phyloP scores from a whole-genome alignment of 2,113 vertebrate species.

The Vireo altiloquus region DNA sequence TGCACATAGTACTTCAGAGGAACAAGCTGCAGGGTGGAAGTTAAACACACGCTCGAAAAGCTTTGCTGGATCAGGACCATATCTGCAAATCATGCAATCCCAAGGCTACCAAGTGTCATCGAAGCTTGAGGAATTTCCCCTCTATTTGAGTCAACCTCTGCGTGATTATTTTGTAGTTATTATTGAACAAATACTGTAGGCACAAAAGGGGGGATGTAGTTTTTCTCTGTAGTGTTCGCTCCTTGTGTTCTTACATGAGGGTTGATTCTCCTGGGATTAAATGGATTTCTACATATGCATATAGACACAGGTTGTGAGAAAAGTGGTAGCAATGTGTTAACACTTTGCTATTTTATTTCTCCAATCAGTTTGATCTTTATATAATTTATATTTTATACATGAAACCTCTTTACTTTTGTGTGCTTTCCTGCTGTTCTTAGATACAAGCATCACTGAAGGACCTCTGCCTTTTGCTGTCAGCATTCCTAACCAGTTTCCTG shows the following conservation, averaged over 20 bases:
- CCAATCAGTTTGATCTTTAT: not conserved
- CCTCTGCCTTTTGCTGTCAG: not conserved
- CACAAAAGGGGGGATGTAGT: not conserved
- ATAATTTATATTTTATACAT: not conserved
- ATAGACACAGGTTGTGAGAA: fast-evolving
- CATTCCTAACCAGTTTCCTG: not conserved
- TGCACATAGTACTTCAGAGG: not conserved
- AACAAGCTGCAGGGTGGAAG: not conserved
- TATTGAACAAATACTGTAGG: not conserved
- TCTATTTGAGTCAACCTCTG: not conserved
- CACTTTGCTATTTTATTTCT: not conserved
- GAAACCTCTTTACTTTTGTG: not conserved
- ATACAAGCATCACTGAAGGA: not conserved
- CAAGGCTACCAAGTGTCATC: not conserved
- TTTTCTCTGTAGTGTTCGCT: not conserved
- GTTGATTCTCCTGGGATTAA: not conserved
- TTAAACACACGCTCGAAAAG: not conserved
- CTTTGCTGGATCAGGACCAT: not conserved
- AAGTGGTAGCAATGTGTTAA: not conserved
- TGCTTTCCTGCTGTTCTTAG: not conserved
- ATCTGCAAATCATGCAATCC: not conserved
- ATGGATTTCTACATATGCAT: not conserved
- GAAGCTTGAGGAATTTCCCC: not conserved
- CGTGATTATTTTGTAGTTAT: not conserved
- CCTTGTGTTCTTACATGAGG: not conserved